A percentile compares a stretch with the other conserved stretches of the same genome.
phyloP scores from a whole-genome alignment of 2,888 invertebrate genomes.

The Agrotis clavis region DNA sequence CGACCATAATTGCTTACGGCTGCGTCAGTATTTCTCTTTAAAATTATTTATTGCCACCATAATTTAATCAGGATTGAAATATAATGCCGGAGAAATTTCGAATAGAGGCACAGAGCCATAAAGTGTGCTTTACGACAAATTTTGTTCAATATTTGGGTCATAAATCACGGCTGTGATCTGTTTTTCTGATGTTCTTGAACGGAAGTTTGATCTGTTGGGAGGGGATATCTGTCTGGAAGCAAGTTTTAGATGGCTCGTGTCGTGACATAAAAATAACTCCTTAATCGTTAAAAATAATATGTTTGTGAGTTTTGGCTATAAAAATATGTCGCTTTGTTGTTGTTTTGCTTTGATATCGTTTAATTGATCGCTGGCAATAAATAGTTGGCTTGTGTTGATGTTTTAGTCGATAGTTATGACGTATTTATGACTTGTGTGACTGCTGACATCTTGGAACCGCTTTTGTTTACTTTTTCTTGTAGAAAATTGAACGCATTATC shows the following conservation, averaged over 20 bases:
- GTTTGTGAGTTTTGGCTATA: conserved; percentile 65
- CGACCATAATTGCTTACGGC: conserved; percentile 75
- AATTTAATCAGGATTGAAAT: conserved; percentile 82
- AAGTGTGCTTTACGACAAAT: conserved; percentile 84
- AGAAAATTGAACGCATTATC: not conserved
- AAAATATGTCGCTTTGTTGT: conserved; percentile 66
- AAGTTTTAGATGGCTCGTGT: conserved; percentile 55
- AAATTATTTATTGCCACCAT: conserved; percentile 77
- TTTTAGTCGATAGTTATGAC: conserved; percentile 43
- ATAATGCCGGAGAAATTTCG: conserved; percentile 75
- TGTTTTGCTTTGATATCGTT: conserved; percentile 64
- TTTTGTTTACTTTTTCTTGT: not conserved
- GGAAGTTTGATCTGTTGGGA: conserved; percentile 75
- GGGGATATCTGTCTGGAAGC: conserved; percentile 42
- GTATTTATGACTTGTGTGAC: conserved; percentile 21
- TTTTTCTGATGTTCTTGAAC: conserved; percentile 72
- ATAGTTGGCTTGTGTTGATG: conserved; percentile 44
- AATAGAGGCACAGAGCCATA: conserved; percentile 76
- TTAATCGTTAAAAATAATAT: conserved; percentile 72
- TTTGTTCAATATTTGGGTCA: conserved; percentile 83
- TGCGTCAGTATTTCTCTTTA: conserved; percentile 76
- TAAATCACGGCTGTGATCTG: conserved; percentile 83
- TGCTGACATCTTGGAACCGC: not conserved
- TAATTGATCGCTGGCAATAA: conserved; percentile 56
- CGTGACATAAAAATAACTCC: conserved; percentile 72